phyloP scores from a whole-genome alignment of 1,140 invertebrate genomes.

The Argopecten irradians region DNA sequence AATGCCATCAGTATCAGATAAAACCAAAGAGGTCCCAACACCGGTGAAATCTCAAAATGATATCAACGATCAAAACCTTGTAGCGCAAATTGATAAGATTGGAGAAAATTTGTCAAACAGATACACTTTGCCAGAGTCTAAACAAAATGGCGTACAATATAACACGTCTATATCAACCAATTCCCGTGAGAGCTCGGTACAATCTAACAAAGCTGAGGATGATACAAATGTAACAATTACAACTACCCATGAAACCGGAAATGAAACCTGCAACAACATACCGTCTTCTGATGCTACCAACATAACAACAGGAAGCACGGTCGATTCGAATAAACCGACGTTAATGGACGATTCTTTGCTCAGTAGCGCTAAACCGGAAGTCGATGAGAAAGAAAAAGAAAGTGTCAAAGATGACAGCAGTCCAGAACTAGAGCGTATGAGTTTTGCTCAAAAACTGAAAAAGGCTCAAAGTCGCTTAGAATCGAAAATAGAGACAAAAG shows the following conservation, averaged over 20 bases:
- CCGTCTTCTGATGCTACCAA: neutral
- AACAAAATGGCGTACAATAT: neutral
- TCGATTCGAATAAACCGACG: neutral
- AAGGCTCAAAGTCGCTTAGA: neutral
- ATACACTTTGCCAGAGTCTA: neutral
- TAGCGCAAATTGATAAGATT: neutral
- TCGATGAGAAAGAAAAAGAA: neutral
- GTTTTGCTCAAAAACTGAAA: slow-evolving; percentile 1
- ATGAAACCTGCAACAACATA: neutral
- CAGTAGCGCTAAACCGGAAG: neutral
- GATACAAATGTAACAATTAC: neutral
- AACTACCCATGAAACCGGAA: neutral
- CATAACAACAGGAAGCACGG: neutral
- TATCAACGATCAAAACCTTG: neutral
- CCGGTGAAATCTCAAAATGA: slow-evolving; percentile 5
- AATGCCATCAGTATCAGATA: neutral
- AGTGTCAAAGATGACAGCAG: neutral
- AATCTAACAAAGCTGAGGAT: neutral
- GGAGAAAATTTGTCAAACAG: neutral
- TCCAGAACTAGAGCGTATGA: neutral
- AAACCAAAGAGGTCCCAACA: neutral
- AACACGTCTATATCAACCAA: neutral
- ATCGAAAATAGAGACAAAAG: neutral
- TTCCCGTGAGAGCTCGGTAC: neutral
- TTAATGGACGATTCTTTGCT: neutral